A percentile compares a stretch with the other conserved stretches of the same genome.
Conservation (phyloP, 2,888 invertebrate species). For the Sipha maydis region DNA sequence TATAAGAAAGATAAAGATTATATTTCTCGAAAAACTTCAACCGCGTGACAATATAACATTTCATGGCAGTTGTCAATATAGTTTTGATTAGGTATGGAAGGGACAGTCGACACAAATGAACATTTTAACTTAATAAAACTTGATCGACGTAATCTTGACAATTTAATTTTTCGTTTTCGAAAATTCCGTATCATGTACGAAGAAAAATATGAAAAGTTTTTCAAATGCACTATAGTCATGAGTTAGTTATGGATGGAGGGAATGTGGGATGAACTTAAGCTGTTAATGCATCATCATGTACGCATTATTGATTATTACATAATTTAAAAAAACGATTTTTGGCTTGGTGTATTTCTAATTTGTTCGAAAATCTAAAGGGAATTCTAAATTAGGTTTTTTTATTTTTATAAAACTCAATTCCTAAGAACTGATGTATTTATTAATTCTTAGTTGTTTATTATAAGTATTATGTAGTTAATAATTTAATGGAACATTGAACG, state of each 20-base stretch:
- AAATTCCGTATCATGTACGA: not conserved
- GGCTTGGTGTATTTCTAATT: too few relatives aligned
- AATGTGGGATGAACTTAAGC: too few relatives aligned
- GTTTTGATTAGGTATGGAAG: not conserved
- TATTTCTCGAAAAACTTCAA: not conserved
- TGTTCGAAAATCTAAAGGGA: too few relatives aligned
- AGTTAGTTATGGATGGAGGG: too few relatives aligned
- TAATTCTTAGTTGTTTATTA: too few relatives aligned
- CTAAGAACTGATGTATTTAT: too few relatives aligned
- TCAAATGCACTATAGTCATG: not conserved
- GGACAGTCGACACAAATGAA: not conserved
- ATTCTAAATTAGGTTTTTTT: too few relatives aligned
- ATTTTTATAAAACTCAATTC: too few relatives aligned
- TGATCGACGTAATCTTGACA: not conserved
- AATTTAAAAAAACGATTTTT: too few relatives aligned
- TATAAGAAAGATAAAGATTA: not conserved
- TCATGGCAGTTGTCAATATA: not conserved
- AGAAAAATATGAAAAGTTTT: not conserved
- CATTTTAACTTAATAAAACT: not conserved
- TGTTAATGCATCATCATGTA: too few relatives aligned
- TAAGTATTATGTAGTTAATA: not conserved
- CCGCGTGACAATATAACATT: not conserved
- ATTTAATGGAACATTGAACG: not conserved
- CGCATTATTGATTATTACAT: too few relatives aligned
- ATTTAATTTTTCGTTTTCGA: not conserved